Percentiles rank a stretch among this genome's conserved stretches.
Evolutionary conservation across 2,888 invertebrate species (phyloP).

Genomic region (Proisotoma minuta): DNA sequence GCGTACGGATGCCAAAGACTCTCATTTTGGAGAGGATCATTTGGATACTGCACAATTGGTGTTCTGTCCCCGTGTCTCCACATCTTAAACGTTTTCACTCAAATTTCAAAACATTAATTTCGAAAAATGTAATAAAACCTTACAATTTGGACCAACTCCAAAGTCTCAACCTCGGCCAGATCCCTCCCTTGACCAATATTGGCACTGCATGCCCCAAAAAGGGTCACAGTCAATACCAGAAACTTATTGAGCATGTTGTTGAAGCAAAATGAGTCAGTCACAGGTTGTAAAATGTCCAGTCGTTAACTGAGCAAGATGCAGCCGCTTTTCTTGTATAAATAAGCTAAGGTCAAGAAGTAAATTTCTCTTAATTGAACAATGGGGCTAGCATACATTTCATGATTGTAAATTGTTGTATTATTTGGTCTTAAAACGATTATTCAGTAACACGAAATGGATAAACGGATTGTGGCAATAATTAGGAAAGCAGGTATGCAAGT

Average conservation of each 20-base stretch:
- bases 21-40: slow-evolving; percentile 51
- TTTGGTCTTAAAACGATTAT: too few species aligned
- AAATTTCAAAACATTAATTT: slow-evolving; percentile 17
- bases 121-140: background rate
- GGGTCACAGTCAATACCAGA: background rate
- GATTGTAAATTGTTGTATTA: too few species aligned
- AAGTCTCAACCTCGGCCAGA: background rate
- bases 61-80: slow-evolving; percentile 69
- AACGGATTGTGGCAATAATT: too few species aligned
- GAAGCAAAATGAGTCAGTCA: background rate
- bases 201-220: background rate
- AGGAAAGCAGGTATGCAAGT: too few species aligned
- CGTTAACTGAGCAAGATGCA: too few species aligned
- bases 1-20: slow-evolving; percentile 4
- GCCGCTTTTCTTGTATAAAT: too few species aligned
- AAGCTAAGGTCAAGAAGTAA: too few species aligned
- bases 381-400: too few species aligned
- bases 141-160: slow-evolving; percentile 8
- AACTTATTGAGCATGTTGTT: background rate
- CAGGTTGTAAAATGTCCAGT: too few species aligned
- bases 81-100: too few species aligned
- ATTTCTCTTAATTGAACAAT: too few species aligned
- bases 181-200: background rate
- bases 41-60: slow-evolving; percentile 60
- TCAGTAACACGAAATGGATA: too few species aligned